These are phyloP conservation scores for Entomobrya multifasciata DNA, from an alignment of 2,888 invertebrate genomes.

Conservation along the genomic window DNA sequence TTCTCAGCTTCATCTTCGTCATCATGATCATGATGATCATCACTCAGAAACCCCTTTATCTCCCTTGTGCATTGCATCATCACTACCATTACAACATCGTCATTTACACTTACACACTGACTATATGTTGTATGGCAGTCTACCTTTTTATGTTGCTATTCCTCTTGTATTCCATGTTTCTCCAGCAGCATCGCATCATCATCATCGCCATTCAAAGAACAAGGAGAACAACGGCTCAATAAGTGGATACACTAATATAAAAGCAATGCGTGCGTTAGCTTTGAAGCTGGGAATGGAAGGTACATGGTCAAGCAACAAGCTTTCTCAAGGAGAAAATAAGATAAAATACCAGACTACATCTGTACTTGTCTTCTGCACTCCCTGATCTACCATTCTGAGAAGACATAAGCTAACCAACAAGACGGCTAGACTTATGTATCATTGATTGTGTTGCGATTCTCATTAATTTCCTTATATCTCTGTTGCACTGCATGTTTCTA, in stretches of 20 bases:
- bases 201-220: background rate
- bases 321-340: constrained; percentile 11
- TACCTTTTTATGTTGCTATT: constrained; percentile 48
- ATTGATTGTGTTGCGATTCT: too few species aligned
- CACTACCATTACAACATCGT: constrained; percentile 58
- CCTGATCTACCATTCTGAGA: background rate
- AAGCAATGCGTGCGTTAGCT: background rate
- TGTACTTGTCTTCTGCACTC: background rate
- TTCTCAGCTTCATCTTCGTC: constrained; percentile 43
- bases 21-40: constrained; percentile 24
- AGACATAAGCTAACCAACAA: too few species aligned
- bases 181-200: constrained; percentile 42
- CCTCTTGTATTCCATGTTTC: constrained; percentile 18
- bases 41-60: constrained; percentile 65
- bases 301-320: constrained; percentile 58
- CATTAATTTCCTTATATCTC: too few species aligned
- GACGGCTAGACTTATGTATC: too few species aligned
- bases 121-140: background rate
- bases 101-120: constrained; percentile 34
- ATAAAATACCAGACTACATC: background rate
- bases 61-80: constrained; percentile 71
- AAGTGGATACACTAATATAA: background rate
- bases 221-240: background rate
- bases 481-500: too few species aligned
- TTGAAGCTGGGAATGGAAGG: too few species aligned